A percentile compares a stretch with the other conserved stretches of the same genome.
Conservation (phyloP, 2,888 invertebrate species). For the Chrysina gloriosa region DNA sequence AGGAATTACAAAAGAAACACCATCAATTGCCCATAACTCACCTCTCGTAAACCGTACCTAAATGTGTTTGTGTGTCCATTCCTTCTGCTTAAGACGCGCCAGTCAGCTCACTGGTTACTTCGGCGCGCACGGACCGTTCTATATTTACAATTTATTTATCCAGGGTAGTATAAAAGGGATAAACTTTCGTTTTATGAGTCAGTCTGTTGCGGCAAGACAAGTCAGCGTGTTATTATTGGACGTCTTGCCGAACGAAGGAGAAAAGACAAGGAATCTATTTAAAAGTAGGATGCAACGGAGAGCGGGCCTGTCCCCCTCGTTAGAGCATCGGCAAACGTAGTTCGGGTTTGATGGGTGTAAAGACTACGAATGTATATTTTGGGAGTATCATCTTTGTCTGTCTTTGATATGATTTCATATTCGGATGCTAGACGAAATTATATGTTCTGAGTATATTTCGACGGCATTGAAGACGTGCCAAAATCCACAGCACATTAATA, state of each 20-base stretch:
- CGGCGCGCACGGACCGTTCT: conserved; percentile 10
- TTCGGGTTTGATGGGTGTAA: background rate
- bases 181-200: conserved; percentile 38
- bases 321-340: background rate
- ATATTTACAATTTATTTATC: conserved; percentile 36
- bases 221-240: conserved; percentile 40
- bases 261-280: conserved; percentile 25
- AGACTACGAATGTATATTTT: background rate
- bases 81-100: background rate
- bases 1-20: conserved; percentile 4
- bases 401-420: background rate
- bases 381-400: background rate
- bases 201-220: conserved; percentile 39
- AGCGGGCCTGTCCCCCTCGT: background rate
- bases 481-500: background rate
- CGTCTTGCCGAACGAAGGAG: background rate
- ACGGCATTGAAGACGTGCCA: conserved; percentile 7
- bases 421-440: conserved; percentile 11
- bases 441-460: background rate
- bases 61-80: background rate
- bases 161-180: conserved; percentile 36
- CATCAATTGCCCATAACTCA: conserved; percentile 18
- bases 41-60: conserved; percentile 19
- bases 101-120: background rate
- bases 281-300: conserved; percentile 8